Percentiles rank a stretch among this genome's conserved stretches.
Evolutionary conservation across 2,113 vertebrate genomes (phyloP).

Genomic region (Patagioenas fasciata): DNA sequence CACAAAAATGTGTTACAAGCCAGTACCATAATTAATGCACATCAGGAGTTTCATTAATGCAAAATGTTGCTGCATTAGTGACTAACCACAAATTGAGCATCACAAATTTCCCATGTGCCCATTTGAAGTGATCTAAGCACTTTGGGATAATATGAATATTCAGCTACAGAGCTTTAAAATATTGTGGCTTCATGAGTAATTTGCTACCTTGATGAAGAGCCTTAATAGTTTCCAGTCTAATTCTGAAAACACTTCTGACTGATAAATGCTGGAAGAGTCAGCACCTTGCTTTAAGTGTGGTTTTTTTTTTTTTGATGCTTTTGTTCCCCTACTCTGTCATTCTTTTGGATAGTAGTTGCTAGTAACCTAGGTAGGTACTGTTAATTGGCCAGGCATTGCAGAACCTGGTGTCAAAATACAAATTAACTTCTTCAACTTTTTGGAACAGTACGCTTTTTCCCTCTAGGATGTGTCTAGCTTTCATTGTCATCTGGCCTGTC

Average conservation of each 20-base stretch:
- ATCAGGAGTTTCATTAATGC: constrained; percentile 71
- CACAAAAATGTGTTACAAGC: constrained; percentile 56
- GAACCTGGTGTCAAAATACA: not conserved
- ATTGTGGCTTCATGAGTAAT: constrained; percentile 10
- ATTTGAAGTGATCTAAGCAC: constrained; percentile 53
- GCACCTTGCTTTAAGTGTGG: not conserved
- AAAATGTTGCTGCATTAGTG: constrained; percentile 59
- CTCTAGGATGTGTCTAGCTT: not conserved
- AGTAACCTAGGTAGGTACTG: not conserved
- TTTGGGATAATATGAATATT: constrained; percentile 43
- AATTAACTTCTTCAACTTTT: not conserved
- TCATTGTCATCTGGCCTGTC: not conserved
- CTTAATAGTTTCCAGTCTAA: not conserved
- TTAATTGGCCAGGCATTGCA: not conserved
- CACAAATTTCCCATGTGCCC: constrained; percentile 62
- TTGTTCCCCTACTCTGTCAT: not conserved
- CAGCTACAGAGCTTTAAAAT: constrained; percentile 17
- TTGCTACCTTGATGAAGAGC: not conserved
- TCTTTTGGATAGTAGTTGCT: not conserved
- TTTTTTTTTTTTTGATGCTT: not conserved
- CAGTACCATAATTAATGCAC: constrained; percentile 63
- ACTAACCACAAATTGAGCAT: constrained; percentile 67
- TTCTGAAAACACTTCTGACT: not conserved
- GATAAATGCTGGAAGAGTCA: not conserved
- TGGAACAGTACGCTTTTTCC: not conserved